Conservation (phyloP, 2,888 invertebrate species). For the Pimpla rufipes region DNA sequence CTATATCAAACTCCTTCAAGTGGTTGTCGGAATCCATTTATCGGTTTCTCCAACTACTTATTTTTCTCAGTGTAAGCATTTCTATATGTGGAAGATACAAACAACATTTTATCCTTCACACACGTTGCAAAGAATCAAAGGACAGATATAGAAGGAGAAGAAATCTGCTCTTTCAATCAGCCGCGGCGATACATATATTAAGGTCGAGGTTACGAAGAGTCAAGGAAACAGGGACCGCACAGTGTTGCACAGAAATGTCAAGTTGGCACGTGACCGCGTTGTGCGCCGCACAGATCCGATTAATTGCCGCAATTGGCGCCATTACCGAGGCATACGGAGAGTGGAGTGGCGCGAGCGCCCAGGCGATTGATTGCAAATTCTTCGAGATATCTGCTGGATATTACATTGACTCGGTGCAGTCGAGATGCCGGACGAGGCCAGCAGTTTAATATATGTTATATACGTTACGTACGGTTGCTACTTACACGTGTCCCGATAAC, state of each 20-base stretch:
- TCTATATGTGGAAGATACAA: too few relatives aligned
- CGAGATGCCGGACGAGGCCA: background rate
- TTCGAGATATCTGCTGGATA: background rate
- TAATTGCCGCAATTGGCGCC: constrained; percentile 54
- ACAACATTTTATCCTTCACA: too few relatives aligned
- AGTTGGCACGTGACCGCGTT: background rate
- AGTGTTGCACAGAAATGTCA: constrained; percentile 4
- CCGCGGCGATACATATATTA: constrained; percentile 4
- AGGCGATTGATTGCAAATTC: constrained; percentile 31
- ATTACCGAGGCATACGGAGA: constrained; percentile 36
- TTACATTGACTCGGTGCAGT: constrained; percentile 14
- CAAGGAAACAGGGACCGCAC: constrained; percentile 27
- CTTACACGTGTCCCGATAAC: constrained; percentile 2
- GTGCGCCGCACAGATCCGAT: constrained; percentile 19
- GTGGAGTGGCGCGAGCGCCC: constrained; percentile 6
- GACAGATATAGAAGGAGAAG: too few relatives aligned
- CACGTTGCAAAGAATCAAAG: background rate
- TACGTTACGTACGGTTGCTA: too few relatives aligned
- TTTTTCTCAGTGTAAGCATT: too few relatives aligned
- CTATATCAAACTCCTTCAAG: too few relatives aligned
- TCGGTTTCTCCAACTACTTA: too few relatives aligned
- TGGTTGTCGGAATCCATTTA: too few relatives aligned
- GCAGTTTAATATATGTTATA: constrained; percentile 3
- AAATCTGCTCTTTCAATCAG: constrained; percentile 30
- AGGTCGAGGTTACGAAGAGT: constrained; percentile 42